Evolutionary conservation across 2,113 vertebrate species (phyloP), one percentile per base, ranked within the genome.

Genomic region (Gambusia affinis): DNA sequence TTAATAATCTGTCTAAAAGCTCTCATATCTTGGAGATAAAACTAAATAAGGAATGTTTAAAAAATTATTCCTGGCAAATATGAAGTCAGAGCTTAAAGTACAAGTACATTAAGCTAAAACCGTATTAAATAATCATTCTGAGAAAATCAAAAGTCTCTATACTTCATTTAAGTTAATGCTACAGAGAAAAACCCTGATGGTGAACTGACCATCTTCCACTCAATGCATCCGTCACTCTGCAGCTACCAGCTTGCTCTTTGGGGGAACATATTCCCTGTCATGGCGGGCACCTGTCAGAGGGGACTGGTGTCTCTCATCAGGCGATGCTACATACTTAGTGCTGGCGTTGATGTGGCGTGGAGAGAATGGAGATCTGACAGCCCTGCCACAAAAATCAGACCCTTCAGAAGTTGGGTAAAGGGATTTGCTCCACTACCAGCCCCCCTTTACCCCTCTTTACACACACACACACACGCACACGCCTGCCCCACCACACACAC

Each of bases 251-350:
- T 95, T 97, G 96, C 96, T 95, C 95, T 95, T 90, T 91, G 96
- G 94, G 95, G 95, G 96, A 97, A 97, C 96, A 97, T 97, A 97
- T 97, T 97, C 96, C 95, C 94, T 95, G 96, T 96, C 95, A 94
- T 93, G 87, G 94, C 87, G 95, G 94, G 94, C 96, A 96, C 94
- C 95, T 95, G 94, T 96, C 96, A 95, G 92, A 94, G 95, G 94
- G 22, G 95, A 95, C 94, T 80, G 91, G 91, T 90, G 89, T 76
- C 95, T 95, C 94, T 91, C 91, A 85, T 92, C 89, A 91, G 91
- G 77, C 85, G 29, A 89, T 89, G 86, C 85, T 85, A 83, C 76
- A 90, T 84, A 85, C 94, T 93, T 92, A 92, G 94, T 94, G 94
- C 93, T 95, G 94, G 95, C 92, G 92, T 90, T 95, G 91, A 91